Evolutionary conservation across 2,113 vertebrate species (phyloP).

Genomic region (Cinclus mexicanus): DNA sequence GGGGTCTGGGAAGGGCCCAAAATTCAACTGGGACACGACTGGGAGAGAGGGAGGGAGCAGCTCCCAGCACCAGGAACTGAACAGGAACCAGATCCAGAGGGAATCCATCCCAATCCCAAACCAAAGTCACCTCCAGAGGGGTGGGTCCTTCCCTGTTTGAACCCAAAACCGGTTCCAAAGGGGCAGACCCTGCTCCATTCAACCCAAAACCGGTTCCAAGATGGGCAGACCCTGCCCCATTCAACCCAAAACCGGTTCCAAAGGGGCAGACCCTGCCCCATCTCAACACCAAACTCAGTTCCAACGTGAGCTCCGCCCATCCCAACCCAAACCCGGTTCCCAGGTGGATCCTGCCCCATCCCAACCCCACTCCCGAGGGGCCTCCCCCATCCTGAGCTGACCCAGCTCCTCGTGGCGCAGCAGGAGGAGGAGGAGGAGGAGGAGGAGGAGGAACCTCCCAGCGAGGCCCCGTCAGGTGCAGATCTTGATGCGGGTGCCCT

Average conservation of each 20-base stretch:
- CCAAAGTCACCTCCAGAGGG: fast-evolving
- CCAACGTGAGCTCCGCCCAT: too few relatives aligned
- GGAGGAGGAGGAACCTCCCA: too few relatives aligned
- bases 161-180: too few relatives aligned
- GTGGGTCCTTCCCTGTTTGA: fast-evolving
- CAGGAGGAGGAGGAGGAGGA: background rate
- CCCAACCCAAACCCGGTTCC: too few relatives aligned
- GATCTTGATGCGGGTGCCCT: conserved; percentile 76
- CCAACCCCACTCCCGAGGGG: background rate
- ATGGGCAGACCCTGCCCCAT: fast-evolving
- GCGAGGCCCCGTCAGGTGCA: conserved; percentile 50
- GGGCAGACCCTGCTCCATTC: too few relatives aligned
- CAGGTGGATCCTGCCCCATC: background rate
- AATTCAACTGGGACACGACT: background rate
- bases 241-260: fast-evolving
- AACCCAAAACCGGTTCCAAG: fast-evolving
- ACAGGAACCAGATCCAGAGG: background rate
- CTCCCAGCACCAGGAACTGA: background rate
- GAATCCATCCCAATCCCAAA: background rate
- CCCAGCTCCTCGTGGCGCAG: background rate
- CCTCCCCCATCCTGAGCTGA: background rate
- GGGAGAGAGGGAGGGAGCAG: background rate
- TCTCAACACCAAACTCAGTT: fast-evolving
- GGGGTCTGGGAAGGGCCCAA: background rate
- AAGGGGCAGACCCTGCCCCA: fast-evolving